Conservation (phyloP, 2,797 vertebrate genomes). For the Molothrus aeneus region DNA sequence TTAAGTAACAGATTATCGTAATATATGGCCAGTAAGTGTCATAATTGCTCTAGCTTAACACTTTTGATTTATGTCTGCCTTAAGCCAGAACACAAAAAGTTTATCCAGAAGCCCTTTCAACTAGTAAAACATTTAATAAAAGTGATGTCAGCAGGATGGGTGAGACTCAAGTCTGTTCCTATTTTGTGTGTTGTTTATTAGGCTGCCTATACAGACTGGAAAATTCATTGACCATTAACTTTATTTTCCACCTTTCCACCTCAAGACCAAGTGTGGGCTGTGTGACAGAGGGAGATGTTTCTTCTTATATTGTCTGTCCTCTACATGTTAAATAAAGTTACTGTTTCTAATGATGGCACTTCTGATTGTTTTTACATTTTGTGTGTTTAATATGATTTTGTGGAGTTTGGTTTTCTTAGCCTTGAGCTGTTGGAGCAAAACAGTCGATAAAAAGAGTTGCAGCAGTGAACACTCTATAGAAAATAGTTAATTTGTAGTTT, state of each 20-base stretch:
- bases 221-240: constrained; percentile 22
- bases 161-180: background rate
- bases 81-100: background rate
- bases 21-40: background rate
- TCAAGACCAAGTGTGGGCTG: background rate
- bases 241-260: background rate
- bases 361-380: background rate
- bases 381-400: background rate
- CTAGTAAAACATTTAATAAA: background rate
- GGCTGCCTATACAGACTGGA: background rate
- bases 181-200: background rate
- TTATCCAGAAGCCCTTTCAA: background rate
- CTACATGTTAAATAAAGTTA: background rate
- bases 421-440: background rate
- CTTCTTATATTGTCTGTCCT: background rate
- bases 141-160: background rate
- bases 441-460: background rate
- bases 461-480: background rate
- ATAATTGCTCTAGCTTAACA: background rate
- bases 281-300: background rate
- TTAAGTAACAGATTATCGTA: background rate
- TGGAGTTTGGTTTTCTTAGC: background rate
- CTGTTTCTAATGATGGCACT: background rate
- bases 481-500: background rate
- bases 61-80: background rate